Evolutionary conservation across 2,113 vertebrate genomes (phyloP), one percentile per base, ranked within the genome.

Genomic region (Platysternon megacephalum): DNA sequence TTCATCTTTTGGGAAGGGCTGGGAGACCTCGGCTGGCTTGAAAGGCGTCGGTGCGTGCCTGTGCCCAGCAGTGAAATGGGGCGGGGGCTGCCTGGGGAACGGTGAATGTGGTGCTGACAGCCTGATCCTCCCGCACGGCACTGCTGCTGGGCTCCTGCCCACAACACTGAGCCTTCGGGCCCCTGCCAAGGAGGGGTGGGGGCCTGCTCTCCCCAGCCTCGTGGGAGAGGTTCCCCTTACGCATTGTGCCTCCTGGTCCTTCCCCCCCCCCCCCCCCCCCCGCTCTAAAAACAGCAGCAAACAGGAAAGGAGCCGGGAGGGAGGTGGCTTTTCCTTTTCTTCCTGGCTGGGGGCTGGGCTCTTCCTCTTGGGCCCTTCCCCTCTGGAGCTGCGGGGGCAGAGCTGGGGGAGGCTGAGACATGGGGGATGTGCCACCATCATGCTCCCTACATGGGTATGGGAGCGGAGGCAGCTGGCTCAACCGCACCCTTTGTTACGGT

Each of bases 281-380:
- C 1, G 0, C 94, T 95, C 93, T 93, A 96, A 96, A 97, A 96
- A 78, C 88, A 94, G 88, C 85, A 95, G 93, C 96, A 96, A 97
- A 97, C 97, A 97, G 97, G 97, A 97, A 97, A 93, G 74, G 85
- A 97, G 95, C 90, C 11, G 46, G 81, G 90, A 92, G 96, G 96
- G 94, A 97, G 91, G 93, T 51, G 96, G 82, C 95, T 93, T 14
- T 97, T 97, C 96, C 97, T 42, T 74, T 74, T 42, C 44, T 55
- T 88, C 86, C 82, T 93, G 88, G 42, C 80, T 88, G 90, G 90
- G 87, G 44, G 39, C 4, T 9, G 35, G 82, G 44, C 49, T 87
- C 78, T 55, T 55, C 72, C 90, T 29, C 61, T 93, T 51, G 84
- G 79, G 84, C 86, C 76, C 89, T 65, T 46, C 39, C 46, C 17